Evolutionary conservation across 2,888 invertebrate genomes (phyloP), one percentile per base, ranked within the genome.

Genomic region (Macrophya alboannulata): DNA sequence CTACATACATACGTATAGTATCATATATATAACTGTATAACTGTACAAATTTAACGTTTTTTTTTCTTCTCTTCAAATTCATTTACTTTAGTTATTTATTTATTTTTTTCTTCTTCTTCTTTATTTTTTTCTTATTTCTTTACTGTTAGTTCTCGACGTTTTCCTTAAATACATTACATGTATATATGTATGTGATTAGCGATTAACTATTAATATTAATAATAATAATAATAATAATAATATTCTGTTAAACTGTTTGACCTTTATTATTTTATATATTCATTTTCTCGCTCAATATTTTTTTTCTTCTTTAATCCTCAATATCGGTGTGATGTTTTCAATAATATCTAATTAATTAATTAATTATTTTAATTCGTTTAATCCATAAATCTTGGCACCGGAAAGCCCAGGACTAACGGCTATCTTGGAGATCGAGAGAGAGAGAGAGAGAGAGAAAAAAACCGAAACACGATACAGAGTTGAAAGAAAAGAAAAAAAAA

Each of bases 1-100:
- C 15, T 51, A 55, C 55, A 17, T 88, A 90, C 87, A 31, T 31
- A 87, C 89, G 89, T 88, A 89, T 85, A 43, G 21, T 84, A 77
- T 68, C 88, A 86, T 89, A 90, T 90, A 87, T 87, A 88, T 89
- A 88, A 87, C 90, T 90, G 89, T 90, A 87, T 90, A 92, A 90
- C 92, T 93, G 92, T 92, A 92, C 92, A 92, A 88, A 87, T 86
- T 90, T 89, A 91, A 91, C 90, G 89, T 84, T 89, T 88, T 88
- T 86, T 21, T 87, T 86, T 87, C n/a, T 62, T 62, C 21, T 62
- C 62, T 21, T 21, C 8, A 4, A 25, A 31, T 12, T 68, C 37
- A 6, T 37, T 6, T 31, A 25, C 31, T 25, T 15, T 68, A 25
- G 15, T 37, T 55, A n/a, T 17, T 55, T 55, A n/a, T n/a, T n/a